Conservation (phyloP, 2,888 invertebrate genomes). For the Synergus japonicus region DNA sequence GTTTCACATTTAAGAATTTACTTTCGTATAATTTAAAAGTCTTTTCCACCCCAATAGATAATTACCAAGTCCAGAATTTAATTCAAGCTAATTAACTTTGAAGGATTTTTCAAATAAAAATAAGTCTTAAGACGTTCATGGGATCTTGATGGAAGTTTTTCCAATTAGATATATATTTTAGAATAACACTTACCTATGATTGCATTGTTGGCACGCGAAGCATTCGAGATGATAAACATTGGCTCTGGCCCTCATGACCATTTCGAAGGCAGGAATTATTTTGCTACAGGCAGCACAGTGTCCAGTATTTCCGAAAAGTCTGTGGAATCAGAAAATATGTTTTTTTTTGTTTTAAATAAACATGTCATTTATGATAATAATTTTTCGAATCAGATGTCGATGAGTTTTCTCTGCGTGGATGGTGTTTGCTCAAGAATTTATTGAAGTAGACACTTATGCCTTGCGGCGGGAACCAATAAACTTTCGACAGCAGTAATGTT, state of each 20-base stretch:
- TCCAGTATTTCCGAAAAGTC: slow-evolving; percentile 93
- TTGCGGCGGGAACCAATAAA: slow-evolving; percentile 62
- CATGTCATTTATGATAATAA: background rate
- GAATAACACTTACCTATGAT: slow-evolving; percentile 86
- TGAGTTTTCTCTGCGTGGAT: slow-evolving; percentile 11
- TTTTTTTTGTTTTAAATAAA: slow-evolving; percentile 42
- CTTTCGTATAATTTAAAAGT: slow-evolving; percentile 51
- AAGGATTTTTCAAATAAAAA: background rate
- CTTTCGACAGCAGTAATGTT: slow-evolving; percentile 70
- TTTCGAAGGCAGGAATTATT: slow-evolving; percentile 95
- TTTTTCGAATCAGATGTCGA: background rate
- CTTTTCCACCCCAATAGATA: slow-evolving; percentile 2
- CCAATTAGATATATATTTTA: background rate
- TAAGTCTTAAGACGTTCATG: no score
- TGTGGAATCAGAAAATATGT: slow-evolving; percentile 71
- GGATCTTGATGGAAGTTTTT: no score
- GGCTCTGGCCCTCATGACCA: slow-evolving; percentile 95
- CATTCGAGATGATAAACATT: slow-evolving; percentile 97
- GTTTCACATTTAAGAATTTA: slow-evolving; percentile 35
- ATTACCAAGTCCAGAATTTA: slow-evolving; percentile 1
- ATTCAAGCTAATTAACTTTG: background rate
- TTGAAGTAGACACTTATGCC: slow-evolving; percentile 40
- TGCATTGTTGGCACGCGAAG: slow-evolving; percentile 96
- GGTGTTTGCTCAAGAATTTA: slow-evolving; percentile 10
- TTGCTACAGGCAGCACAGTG: slow-evolving; percentile 95